These are phyloP conservation scores for Leptinotarsa defecta DNA, from an alignment of 1,140 invertebrate genomes.

Conservation along the genomic window DNA sequence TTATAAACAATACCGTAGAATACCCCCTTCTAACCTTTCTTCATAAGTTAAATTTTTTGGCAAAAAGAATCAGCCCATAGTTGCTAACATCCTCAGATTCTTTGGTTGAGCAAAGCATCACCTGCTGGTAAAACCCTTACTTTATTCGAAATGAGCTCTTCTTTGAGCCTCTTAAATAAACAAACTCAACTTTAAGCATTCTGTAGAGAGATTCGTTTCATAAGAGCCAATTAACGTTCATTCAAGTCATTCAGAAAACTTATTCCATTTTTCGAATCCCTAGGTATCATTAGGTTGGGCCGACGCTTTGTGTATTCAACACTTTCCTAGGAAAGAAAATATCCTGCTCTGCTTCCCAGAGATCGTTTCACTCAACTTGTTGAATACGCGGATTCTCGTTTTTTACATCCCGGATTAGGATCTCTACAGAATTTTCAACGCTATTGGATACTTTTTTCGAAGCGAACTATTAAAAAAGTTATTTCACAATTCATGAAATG, in stretches of 20 bases:
- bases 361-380: background rate
- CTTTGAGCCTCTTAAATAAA: background rate
- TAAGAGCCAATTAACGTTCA: background rate
- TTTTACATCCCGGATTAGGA: no score
- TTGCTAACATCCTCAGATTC: background rate
- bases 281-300: background rate
- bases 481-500: constrained; percentile 8
- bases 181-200: background rate
- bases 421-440: no score
- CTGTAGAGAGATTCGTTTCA: background rate
- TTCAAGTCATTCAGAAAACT: background rate
- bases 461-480: background rate
- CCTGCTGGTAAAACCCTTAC: background rate
- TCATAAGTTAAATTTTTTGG: background rate
- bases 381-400: no score
- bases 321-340: background rate
- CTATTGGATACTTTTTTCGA: background rate
- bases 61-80: background rate
- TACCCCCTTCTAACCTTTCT: background rate
- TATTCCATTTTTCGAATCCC: background rate
- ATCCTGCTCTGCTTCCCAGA: background rate
- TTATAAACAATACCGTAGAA: background rate
- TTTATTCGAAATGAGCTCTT: background rate
- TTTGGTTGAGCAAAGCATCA: background rate
- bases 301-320: background rate